These are phyloP conservation scores for Drosophila incognita DNA, from an alignment of 2,888 invertebrate species.

Conservation along the genomic window DNA sequence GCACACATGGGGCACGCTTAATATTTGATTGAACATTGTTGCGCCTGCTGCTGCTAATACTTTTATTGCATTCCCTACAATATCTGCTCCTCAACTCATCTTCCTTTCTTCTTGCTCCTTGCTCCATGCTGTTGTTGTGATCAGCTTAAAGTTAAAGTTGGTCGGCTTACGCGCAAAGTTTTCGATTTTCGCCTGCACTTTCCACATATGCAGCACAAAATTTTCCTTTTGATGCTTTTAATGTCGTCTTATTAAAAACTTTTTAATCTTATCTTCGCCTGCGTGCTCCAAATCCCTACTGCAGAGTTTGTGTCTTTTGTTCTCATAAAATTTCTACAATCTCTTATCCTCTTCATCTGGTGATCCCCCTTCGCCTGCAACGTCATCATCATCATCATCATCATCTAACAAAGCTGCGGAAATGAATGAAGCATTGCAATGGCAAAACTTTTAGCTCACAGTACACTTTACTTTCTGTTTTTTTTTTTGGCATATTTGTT, in stretches of 20 bases:
- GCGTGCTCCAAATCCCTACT: background rate
- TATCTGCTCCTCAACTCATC: background rate
- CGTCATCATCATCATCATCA: background rate
- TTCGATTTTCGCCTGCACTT: conserved; percentile 37
- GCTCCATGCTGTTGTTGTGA: conserved; percentile 2
- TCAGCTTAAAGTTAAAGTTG: conserved; percentile 39
- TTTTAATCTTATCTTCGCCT: conserved; percentile 68
- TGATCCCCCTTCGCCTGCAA: background rate
- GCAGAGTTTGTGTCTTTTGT: conserved; percentile 48
- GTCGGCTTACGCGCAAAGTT: conserved; percentile 50
- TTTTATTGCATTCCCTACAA: conserved; percentile 70
- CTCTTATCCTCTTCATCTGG: conserved; percentile 8
- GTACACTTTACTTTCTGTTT: conserved; percentile 29
- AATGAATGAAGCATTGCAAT: conserved; percentile 61
- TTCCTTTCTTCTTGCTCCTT: background rate
- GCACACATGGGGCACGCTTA: conserved; percentile 45
- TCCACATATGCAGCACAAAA: conserved; percentile 61
- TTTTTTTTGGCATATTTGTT: conserved; percentile 30
- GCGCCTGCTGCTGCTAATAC: conserved; percentile 58
- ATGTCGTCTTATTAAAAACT: conserved; percentile 77
- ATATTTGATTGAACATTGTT: conserved; percentile 80
- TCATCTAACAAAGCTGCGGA: conserved; percentile 53
- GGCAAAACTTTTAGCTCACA: conserved; percentile 66
- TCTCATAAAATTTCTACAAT: conserved; percentile 37
- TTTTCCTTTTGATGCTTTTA: conserved; percentile 78